Conservation (phyloP, 92 coral and sea anemone species). For the Micromussa lordhowensis region DNA sequence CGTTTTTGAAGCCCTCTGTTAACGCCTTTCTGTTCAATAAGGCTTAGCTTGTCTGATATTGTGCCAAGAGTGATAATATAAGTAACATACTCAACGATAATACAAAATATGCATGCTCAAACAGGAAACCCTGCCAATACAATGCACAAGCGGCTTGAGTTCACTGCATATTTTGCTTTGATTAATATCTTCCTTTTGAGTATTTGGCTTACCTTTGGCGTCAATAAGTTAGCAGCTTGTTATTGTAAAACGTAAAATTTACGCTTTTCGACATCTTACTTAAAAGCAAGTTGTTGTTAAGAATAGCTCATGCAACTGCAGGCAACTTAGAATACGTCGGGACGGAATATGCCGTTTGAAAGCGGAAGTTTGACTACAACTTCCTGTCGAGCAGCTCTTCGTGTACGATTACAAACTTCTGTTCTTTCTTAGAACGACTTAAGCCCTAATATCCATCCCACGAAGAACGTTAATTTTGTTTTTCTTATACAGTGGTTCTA, state of each 20-base stretch:
- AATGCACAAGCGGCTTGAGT: no score
- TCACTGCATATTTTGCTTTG: no score
- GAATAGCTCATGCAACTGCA: neutral
- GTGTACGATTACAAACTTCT: neutral
- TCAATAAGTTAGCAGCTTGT: neutral
- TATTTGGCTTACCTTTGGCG: neutral
- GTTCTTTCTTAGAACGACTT: no score
- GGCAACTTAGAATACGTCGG: neutral
- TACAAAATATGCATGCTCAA: no score
- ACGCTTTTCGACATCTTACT: no score
- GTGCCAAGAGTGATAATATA: neutral
- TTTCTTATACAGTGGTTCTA: neutral
- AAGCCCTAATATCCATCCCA: neutral
- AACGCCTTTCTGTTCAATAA: neutral
- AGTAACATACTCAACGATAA: no score
- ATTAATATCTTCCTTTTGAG: no score
- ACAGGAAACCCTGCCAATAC: no score
- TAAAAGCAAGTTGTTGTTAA: neutral
- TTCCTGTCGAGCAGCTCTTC: neutral
- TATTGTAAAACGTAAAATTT: no score
- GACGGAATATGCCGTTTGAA: neutral
- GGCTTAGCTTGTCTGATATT: neutral
- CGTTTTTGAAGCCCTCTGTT: neutral
- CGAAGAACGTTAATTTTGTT: no score
- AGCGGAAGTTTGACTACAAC: neutral